Conservation (phyloP, 2,888 invertebrate genomes). For the Parasteatoda lunata region DNA sequence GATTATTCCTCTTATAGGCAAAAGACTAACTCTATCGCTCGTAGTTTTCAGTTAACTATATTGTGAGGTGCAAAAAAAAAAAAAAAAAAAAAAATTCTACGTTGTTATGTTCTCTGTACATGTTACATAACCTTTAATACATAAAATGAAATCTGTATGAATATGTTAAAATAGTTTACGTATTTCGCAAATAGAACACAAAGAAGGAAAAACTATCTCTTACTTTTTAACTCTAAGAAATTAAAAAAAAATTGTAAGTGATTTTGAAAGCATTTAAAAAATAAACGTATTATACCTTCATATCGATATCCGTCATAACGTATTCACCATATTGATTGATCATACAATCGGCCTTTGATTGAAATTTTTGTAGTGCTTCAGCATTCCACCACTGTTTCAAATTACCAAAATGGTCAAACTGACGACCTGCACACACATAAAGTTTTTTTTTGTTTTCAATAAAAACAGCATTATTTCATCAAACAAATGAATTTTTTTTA, state of each 20-base stretch:
- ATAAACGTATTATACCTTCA: constrained; percentile 36
- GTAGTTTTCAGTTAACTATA: not conserved
- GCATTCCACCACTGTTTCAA: constrained; percentile 71
- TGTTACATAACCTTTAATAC: not conserved
- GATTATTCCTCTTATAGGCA: too few relatives aligned
- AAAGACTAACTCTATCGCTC: not conserved
- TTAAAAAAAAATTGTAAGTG: not conserved
- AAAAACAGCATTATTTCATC: too few relatives aligned
- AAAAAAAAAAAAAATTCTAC: not conserved
- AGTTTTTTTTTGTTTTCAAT: not conserved
- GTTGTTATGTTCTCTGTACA: not conserved
- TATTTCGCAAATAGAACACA: too few relatives aligned
- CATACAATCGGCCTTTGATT: constrained; percentile 71
- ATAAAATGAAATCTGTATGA: too few relatives aligned
- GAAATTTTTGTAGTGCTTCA: constrained; percentile 70
- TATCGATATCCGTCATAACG: constrained; percentile 67
- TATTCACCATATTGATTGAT: constrained; percentile 71
- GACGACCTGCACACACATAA: constrained; percentile 78
- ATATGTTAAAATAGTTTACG: too few relatives aligned
- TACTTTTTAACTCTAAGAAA: not conserved
- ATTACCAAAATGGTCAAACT: constrained; percentile 71
- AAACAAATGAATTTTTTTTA: too few relatives aligned
- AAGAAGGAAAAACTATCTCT: not conserved
- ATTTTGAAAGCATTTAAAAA: not conserved
- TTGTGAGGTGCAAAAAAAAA: not conserved